Base-by-base conservation (phyloP, 2,797 vertebrate genomes). In the Pristis pectinata region DNA sequence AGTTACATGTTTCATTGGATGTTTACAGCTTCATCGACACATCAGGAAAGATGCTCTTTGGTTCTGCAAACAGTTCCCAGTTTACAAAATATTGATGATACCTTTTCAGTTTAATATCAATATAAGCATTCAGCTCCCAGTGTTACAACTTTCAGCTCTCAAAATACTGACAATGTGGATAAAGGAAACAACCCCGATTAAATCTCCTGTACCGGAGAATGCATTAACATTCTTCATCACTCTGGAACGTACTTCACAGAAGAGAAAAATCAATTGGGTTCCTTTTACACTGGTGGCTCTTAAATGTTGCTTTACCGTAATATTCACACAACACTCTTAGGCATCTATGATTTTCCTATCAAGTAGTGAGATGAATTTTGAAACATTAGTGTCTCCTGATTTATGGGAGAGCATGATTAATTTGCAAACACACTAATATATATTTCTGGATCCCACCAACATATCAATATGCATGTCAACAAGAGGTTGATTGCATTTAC, bases 281-380 rank as follows among this genome's bases (percentile, higher is more conserved):
- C 34, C 64, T 8, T 37, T 89, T 10, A 83, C 17, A 89, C 89
- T 61, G 56, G 15, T n/a, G 56, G 89, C 8, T 37, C 19, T 64
- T 67, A 41, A 37, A 22, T 41, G 17, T 67, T 91, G n/a, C 10
- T 91, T 37, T n/a, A 91, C 53, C 64, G 9, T 67, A 24, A 91
- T 41, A 64, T 91, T 17, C 9, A 15, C 53, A 87, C 49, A 15
- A 4, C 30, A 91, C 34, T 41, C 15, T 64, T 67, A 24, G 17
- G 19, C 7, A 41, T 24, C 8, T 37, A 37, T 24, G 8, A 64
- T 41, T 41, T 61, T 7, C n/a, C 19, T 41, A 11, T 91, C 87
- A 91, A 87, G 59, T 67, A 91, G 34, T 91, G 61, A 67, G 59
- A 41, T 64, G 59, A 91, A 91, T 91, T 64, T 91, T 61, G 61